Evolutionary conservation across 2,888 invertebrate genomes (phyloP), one percentile per base, ranked within the genome.

Genomic region (Pollenia labialis): DNA sequence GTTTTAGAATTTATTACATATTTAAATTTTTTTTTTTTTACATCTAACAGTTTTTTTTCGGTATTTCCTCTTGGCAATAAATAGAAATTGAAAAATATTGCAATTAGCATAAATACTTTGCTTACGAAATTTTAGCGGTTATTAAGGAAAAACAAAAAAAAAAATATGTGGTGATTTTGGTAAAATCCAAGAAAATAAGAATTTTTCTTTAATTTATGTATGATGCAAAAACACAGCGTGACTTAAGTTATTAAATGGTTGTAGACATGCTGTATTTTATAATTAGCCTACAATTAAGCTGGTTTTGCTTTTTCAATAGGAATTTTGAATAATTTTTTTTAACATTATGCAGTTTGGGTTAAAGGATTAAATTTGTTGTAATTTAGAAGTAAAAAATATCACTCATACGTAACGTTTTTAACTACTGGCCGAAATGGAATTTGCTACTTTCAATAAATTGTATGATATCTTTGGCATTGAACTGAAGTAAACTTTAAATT

Each of bases 61-160:
- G 40, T 74, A 68, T 84, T 84, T 84, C 84, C 84, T 84, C 74
- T 79, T 84, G 74, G 52, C 58, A 74, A 84, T 79, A 79, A 79
- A 79, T 68, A 74, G 56, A 84, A 72, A 77, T 85, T 71, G n/a
- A 64, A 85, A 23, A 81, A 71, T 72, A 60, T 81, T 69, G 50
- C 58, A 85, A 81, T 74, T 66, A 56, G 44, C 71, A 85, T 81
- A 60, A 72, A 74, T 64, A 77, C 40, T 77, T 62, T 62, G 23
- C 16, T 75, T 69, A 48, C 48, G 40, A 75, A 68, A 50, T 44
- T 58, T 58, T 54, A 16, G 16, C 64, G 12, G 16, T 46, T 54
- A 52, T 50, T 32, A 42, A 54, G 40, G 11, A 56, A 64, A 60
- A 60, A 56, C 18, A 3, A 23, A 23, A 23, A 2, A 23, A 23